Base-by-base conservation (phyloP, 2,113 vertebrate genomes). In the Aythya baeri region DNA sequence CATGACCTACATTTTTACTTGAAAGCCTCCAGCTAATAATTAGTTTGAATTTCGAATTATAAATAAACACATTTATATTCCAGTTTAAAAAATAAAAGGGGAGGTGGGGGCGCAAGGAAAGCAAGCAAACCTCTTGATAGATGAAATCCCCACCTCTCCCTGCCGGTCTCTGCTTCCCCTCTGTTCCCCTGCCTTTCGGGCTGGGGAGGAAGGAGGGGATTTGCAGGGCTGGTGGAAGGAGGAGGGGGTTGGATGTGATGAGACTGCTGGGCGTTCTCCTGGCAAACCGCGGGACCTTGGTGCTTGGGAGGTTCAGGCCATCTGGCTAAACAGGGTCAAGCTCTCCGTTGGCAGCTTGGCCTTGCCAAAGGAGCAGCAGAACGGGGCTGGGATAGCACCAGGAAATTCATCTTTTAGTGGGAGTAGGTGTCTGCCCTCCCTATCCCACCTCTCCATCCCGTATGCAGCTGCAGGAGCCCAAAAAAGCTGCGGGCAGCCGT, bases 1-100 rank as follows among this genome's bases (percentile, higher is more conserved):
- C 91, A 81, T 97, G 98, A 98, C 97, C 98, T 98, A 98, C 96
- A 98, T 98, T 98, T 97, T 97, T 76, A 97, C 97, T 97, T 97
- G 97, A 98, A 98, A 98, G 95, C 92, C 95, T 98, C 96, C 93
- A 97, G 96, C 95, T 97, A 97, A 97, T 98, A 97, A 98, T 98
- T 96, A 98, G 88, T 94, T 97, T 97, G 95, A 97, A 93, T 96
- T 97, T 79, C 16, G 22, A 93, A 97, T 97, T 98, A 98, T 97
- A 98, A 98, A 97, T 95, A 98, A 98, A 96, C 92, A 91, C 91
- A 88, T 96, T 96, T n/a, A 38, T 92, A 96, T 97, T 97, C 91
- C 61, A 44, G 52, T 49, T 94, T 95, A 75, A 52, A 59, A 96
- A 95, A 50, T 15, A 81, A 12, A 5, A 26, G 26, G 17, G 11